Evolutionary conservation across 2,113 vertebrate genomes (phyloP).

Genomic region (Toxostoma redivivum): DNA sequence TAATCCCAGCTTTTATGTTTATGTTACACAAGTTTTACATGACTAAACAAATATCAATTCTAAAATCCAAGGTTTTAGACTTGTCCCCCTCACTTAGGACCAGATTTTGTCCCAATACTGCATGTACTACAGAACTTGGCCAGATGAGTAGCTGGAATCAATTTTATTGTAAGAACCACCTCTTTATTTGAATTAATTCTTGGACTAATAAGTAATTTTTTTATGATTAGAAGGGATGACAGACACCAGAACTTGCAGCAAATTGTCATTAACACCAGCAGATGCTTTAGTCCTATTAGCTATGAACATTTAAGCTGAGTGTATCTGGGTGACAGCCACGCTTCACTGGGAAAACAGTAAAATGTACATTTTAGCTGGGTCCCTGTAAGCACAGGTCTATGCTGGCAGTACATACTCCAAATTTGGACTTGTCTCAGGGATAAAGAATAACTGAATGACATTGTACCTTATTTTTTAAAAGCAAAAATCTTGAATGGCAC

Average conservation of each 20-base stretch:
- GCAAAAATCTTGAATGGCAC: background rate
- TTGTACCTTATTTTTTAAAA: background rate
- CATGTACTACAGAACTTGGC: background rate
- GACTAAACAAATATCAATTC: background rate
- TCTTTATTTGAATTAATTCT: background rate
- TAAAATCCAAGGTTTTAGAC: background rate
- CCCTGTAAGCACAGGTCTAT: background rate
- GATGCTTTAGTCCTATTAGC: background rate
- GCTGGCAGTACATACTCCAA: background rate
- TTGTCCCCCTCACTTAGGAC: background rate
- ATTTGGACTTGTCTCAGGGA: background rate
- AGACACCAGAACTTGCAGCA: background rate
- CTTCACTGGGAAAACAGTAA: background rate
- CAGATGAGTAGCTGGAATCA: background rate
- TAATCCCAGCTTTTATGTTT: background rate
- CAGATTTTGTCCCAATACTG: background rate
- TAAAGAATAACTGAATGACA: background rate
- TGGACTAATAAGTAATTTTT: background rate
- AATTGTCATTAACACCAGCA: background rate
- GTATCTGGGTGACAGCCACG: background rate
- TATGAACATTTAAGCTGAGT: background rate
- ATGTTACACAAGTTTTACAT: background rate
- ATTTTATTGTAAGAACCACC: background rate
- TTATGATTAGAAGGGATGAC: background rate
- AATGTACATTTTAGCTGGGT: background rate